These are phyloP conservation scores for Seira sanloemensis DNA, from an alignment of 2,888 invertebrate genomes.

Conservation along the genomic window DNA sequence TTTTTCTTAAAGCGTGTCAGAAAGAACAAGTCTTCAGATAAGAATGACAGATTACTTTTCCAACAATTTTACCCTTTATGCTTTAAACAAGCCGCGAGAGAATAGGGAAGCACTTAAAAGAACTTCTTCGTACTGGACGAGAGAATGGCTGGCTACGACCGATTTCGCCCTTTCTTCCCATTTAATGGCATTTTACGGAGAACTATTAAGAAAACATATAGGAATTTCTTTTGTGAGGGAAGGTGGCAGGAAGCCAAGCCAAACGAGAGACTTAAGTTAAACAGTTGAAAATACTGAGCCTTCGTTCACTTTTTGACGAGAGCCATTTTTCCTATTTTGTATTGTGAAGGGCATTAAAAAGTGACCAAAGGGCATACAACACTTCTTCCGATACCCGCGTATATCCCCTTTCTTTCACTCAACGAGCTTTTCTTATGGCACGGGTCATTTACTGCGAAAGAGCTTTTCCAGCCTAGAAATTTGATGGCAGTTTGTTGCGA, in stretches of 20 bases:
- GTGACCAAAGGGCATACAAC: neutral
- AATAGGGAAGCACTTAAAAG: slow-evolving; percentile 18
- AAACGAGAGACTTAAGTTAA: neutral
- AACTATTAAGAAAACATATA: neutral
- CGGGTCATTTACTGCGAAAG: slow-evolving; percentile 34
- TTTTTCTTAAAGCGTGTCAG: too few relatives aligned
- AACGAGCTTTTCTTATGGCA: too few relatives aligned
- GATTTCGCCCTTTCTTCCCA: neutral
- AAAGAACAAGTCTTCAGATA: too few relatives aligned
- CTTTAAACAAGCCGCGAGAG: neutral
- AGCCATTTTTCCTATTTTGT: too few relatives aligned
- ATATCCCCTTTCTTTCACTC: too few relatives aligned
- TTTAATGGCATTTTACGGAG: neutral
- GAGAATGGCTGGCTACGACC: too few relatives aligned
- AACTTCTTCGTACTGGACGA: neutral
- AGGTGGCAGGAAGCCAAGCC: neutral
- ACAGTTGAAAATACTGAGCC: too few relatives aligned
- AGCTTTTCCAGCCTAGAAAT: too few relatives aligned
- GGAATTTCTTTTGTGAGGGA: neutral
- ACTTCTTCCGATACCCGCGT: slow-evolving; percentile 13
- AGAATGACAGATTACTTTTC: slow-evolving; percentile 54
- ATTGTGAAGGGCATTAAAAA: too few relatives aligned
- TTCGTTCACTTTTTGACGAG: too few relatives aligned
- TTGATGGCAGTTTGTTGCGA: too few relatives aligned
- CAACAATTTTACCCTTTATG: slow-evolving; percentile 1